phyloP scores from a whole-genome alignment of 2,797 vertebrate genomes.

The Labeo calbasu region DNA sequence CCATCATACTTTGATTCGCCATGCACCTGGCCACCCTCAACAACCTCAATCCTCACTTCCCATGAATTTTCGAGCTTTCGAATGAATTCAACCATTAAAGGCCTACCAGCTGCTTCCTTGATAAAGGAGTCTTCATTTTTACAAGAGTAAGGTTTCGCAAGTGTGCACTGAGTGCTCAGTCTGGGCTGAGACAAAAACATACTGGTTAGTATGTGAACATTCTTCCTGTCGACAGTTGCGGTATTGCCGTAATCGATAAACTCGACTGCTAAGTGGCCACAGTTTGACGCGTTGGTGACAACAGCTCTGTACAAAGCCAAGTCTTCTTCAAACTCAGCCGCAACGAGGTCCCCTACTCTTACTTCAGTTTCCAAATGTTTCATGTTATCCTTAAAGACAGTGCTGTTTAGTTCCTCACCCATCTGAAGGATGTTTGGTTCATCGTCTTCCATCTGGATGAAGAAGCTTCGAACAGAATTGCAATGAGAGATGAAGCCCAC shows the following conservation, averaged over 20 bases:
- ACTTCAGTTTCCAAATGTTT: conserved; percentile 55
- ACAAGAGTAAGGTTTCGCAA: conserved; percentile 68
- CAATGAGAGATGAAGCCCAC: conserved; percentile 78
- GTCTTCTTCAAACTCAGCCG: conserved; percentile 77
- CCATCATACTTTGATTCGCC: conserved; percentile 20
- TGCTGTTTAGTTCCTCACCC: conserved; percentile 75
- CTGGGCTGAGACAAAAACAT: conserved; percentile 75
- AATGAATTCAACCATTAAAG: conserved; percentile 81
- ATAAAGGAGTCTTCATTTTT: conserved; percentile 70
- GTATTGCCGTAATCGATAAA: conserved; percentile 90
- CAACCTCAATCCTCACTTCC: conserved; percentile 77
- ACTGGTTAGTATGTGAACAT: conserved; percentile 73
- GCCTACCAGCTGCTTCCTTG: conserved; percentile 69
- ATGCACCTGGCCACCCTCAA: conserved; percentile 48
- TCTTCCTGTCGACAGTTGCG: conserved; percentile 71
- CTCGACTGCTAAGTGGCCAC: conserved; percentile 75
- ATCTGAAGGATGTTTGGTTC: conserved; percentile 80
- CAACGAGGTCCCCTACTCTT: conserved; percentile 74
- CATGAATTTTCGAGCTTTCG: conserved; percentile 71
- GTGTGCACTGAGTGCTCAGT: conserved; percentile 81
- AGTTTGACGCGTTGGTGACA: conserved; percentile 69
- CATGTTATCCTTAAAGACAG: conserved; percentile 54
- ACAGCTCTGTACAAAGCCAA: conserved; percentile 81
- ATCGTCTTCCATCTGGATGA: conserved; percentile 82
- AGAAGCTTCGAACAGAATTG: conserved; percentile 76